A percentile compares a stretch with the other conserved stretches of the same genome.
phyloP scores from a whole-genome alignment of 2,888 invertebrate genomes.

The Stenoptilia bipunctidactyla region DNA sequence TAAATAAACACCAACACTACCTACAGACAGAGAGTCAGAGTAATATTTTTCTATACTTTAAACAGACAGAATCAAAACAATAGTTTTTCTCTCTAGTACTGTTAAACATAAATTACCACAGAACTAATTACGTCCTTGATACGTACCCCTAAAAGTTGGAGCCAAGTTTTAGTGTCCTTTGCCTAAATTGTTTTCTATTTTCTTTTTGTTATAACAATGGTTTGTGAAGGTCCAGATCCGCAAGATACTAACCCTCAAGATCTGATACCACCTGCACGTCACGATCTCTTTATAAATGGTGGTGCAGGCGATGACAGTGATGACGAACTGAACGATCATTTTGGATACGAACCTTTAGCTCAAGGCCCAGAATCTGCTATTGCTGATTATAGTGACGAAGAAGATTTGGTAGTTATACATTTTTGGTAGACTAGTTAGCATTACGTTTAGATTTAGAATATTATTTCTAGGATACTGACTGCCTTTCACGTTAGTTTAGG shows the following conservation, averaged over 20 bases:
- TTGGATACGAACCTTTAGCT: slow-evolving; percentile 67
- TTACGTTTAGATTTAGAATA: not conserved
- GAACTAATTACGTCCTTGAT: too few species aligned
- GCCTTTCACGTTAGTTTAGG: too few species aligned
- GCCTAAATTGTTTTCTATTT: too few species aligned
- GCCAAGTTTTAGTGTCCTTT: too few species aligned
- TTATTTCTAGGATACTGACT: too few species aligned
- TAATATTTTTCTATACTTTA: too few species aligned
- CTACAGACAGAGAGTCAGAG: too few species aligned
- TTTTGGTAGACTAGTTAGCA: not conserved
- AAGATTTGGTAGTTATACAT: slow-evolving; percentile 18
- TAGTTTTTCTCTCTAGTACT: too few species aligned
- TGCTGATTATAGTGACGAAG: slow-evolving; percentile 41
- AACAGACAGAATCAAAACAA: too few species aligned
- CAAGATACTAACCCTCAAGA: slow-evolving; percentile 55
- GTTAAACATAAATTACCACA: too few species aligned
- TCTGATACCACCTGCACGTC: slow-evolving; percentile 45
- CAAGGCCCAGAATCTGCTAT: slow-evolving; percentile 51
- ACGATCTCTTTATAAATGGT: slow-evolving; percentile 41
- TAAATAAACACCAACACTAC: too few species aligned
- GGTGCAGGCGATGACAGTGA: slow-evolving; percentile 58
- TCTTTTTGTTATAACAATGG: slow-evolving; percentile 38
- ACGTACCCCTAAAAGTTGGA: too few species aligned
- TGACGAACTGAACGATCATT: slow-evolving; percentile 58
- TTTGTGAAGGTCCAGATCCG: slow-evolving; percentile 59